These are phyloP conservation scores for Chamaetylas fuelleborni DNA, from an alignment of 2,113 vertebrate species.

Conservation along the genomic window DNA sequence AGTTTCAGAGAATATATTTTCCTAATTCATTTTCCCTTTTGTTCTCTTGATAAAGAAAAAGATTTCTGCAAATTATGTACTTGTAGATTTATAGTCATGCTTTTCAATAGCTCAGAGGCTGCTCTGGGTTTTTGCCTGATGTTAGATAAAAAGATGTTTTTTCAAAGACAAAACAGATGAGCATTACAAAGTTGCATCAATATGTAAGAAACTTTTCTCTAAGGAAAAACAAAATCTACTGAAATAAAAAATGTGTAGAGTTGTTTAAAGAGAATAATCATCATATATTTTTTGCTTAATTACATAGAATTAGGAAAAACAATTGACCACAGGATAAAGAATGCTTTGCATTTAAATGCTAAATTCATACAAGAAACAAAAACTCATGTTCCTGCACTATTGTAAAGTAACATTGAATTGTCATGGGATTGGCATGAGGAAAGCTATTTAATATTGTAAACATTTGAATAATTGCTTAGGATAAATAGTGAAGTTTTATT, in stretches of 20 bases:
- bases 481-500: not conserved
- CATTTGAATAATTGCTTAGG: not conserved
- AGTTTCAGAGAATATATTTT: not conserved
- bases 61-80: not conserved
- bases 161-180: slow-evolving; percentile 17
- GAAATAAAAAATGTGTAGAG: not conserved
- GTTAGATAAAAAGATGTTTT: slow-evolving; percentile 40
- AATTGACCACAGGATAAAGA: not conserved
- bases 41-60: slow-evolving; percentile 20
- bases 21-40: slow-evolving; percentile 28
- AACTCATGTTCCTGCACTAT: not conserved
- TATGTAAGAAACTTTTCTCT: not conserved
- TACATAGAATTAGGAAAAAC: not conserved
- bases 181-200: not conserved
- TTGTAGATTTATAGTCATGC: not conserved
- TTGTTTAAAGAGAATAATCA: not conserved
- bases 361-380: not conserved
- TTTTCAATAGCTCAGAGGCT: slow-evolving; percentile 7
- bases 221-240: not conserved
- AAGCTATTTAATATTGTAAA: not conserved
- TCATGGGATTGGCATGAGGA: not conserved
- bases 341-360: not conserved
- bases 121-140: slow-evolving; percentile 1
- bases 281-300: not conserved
- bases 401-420: not conserved